Evolutionary conservation across 2,888 invertebrate species (phyloP), one percentile per base, ranked within the genome.

Genomic region (Bruchidius siliquastri): DNA sequence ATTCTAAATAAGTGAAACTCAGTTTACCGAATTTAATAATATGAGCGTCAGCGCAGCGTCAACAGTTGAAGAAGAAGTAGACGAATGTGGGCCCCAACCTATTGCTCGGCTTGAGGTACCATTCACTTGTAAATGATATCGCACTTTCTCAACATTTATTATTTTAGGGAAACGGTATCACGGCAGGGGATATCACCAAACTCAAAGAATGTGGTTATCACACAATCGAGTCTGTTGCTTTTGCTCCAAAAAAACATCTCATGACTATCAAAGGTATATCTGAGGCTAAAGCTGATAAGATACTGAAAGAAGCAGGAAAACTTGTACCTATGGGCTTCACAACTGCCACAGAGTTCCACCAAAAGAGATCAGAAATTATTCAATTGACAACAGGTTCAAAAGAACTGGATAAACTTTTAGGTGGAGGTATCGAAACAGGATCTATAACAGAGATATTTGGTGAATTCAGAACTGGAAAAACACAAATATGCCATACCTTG

Each of bases 371-470:
- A 2, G 98, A 99, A 86, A 95, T 99, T 72, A 96, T 99, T 73
- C 95, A 95, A 85, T 87, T 99, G 13, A 96, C 97, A 0, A 98
- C 98, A 2, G 99, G 99, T 0, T 97, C 98, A 0, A 95, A 94
- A 79, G 98, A 98, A 84, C 87, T 98, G 67, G 98, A 99, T 85
- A 93, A 96, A 83, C 88, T 98, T 30, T 88, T 98, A 2, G 96
- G 96, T 49, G 98, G 99, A 69, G 99, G 99, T 2, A 93, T 99
- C 79, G 99, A 99, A 87, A 99, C 99, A 0, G 99, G 99, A 0
- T 97, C 98, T 0, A 98, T 99, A 68, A 99, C 99, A 0, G 99
- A 99, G 88, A 92, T 99, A 82, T 99, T 99, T 88, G 99, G 99
- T 18, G 99, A 99, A 86, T 99, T 99, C 85, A 90, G 99, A 77